Base-by-base conservation (phyloP, 2,113 vertebrate species). In the Megaceryle torquata region DNA sequence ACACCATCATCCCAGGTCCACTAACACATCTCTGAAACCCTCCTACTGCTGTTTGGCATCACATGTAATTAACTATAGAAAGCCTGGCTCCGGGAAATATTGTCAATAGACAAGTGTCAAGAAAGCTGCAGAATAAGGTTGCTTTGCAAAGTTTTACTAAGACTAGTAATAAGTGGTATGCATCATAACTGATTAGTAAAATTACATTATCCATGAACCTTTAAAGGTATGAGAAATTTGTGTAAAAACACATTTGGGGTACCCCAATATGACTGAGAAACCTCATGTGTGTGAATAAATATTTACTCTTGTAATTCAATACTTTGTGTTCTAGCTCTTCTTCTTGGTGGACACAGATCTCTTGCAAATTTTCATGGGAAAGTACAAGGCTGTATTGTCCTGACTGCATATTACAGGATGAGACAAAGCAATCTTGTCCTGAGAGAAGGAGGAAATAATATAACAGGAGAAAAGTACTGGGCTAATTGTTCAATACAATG, bases 311-410 rank as follows among this genome's bases (percentile, higher is more conserved):
- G 8, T 35, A 57, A 48, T 37, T 53, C 15, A 48, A 5, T 37
- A 65, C 5, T 75, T 85, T 25, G 4, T 0, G 2, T 15, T 12
- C 15, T 70, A 48, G 16, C 2, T 9, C 20, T 65, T 91, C 33
- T 56, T 3, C 44, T 29, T 57, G 5, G 3, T 43, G 37, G 16
- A 5, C 31, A 37, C 0, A 1, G 8, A 5, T 1, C 15, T 64
- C 5, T 37, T 74, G 8, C 1, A 1, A 64, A 35, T 29, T 76
- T 67, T 53, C 5, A 0, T 56, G 28, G 17, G 7, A 41, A 80
- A 48, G 14, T 50, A 19, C 5, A 65, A 71, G 28, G 63, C 19
- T 31, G 2, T 17, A 17, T 80, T 51, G 56, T 53, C 10, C 21
- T 18, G 8, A 3, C 5, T 81, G 28, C 9, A 25, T 64, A 29